A percentile compares a stretch with the other conserved stretches of the same genome.
phyloP scores from a whole-genome alignment of 2,888 invertebrate species.

The Dolichopus griseipennis region DNA sequence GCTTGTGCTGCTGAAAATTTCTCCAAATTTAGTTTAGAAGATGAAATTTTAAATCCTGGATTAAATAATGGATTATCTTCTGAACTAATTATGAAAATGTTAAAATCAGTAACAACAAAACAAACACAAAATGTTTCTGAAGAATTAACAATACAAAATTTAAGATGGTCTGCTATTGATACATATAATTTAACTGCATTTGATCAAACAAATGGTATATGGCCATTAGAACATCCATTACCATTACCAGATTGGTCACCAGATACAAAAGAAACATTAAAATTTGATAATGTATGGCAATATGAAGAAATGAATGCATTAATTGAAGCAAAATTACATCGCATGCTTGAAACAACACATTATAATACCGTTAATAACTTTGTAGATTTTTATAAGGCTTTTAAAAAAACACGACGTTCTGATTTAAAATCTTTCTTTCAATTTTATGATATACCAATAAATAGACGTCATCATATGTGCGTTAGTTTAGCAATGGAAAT shows the following conservation, averaged over 20 bases:
- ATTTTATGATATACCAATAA: conserved; percentile 68
- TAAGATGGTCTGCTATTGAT: conserved; percentile 36
- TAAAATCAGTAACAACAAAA: neutral
- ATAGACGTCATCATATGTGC: conserved; percentile 72
- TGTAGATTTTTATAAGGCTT: conserved; percentile 56
- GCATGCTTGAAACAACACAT: conserved; percentile 71
- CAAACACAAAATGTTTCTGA: neutral
- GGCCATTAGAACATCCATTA: conserved; percentile 61
- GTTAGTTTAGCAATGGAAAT: conserved; percentile 80
- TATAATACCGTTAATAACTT: conserved; percentile 87
- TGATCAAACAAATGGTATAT: conserved; percentile 48
- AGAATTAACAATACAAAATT: conserved; percentile 13
- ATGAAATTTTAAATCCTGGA: conserved; percentile 22
- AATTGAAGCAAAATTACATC: conserved; percentile 71
- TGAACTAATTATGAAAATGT: neutral
- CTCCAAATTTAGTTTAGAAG: conserved; percentile 31
- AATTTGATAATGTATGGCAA: conserved; percentile 45
- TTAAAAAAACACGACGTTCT: conserved; percentile 54
- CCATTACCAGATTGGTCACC: conserved; percentile 68
- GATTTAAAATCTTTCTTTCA: conserved; percentile 64
- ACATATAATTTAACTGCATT: conserved; percentile 42
- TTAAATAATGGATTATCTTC: neutral
- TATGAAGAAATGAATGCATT: conserved; percentile 73
- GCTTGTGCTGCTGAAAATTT: conserved; percentile 34
- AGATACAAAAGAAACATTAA: conserved; percentile 42